These are phyloP conservation scores for Macrosoma leucophasiata DNA, from an alignment of 2,888 invertebrate species.

Conservation along the genomic window DNA sequence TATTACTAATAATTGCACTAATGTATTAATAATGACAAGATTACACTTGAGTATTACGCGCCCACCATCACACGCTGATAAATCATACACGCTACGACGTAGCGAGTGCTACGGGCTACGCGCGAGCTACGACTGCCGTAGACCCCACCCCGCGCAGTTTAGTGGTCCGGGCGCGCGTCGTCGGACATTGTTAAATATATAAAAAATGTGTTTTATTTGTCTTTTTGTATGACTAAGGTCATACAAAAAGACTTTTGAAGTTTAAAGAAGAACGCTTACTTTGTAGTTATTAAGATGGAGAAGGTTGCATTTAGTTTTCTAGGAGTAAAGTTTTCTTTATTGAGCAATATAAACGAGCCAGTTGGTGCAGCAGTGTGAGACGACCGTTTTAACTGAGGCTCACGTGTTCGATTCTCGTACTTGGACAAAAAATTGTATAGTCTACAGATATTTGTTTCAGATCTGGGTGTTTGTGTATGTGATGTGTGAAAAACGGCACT, in stretches of 20 bases:
- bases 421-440: no score
- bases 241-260: background rate
- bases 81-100: slow-evolving; percentile 35
- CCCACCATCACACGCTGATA: slow-evolving; percentile 19
- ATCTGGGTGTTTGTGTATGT: no score
- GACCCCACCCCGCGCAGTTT: slow-evolving; percentile 46
- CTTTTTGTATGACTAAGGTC: slow-evolving; percentile 3
- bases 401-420: no score
- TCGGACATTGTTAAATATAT: slow-evolving; percentile 28
- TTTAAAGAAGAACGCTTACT: background rate
- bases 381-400: no score
- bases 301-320: no score
- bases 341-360: no score
- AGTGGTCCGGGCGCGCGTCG: slow-evolving; percentile 36
- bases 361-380: no score
- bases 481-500: no score
- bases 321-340: no score
- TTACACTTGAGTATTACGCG: slow-evolving; percentile 24
- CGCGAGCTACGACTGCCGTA: slow-evolving; percentile 63
- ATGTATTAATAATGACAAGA: slow-evolving; percentile 11
- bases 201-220: slow-evolving; percentile 25
- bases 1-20: slow-evolving; percentile 6
- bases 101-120: slow-evolving; percentile 62
- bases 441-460: no score
- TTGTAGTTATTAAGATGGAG: no score